Evolutionary conservation across 1,140 invertebrate species (phyloP).

Genomic region (Cydia amplana): DNA sequence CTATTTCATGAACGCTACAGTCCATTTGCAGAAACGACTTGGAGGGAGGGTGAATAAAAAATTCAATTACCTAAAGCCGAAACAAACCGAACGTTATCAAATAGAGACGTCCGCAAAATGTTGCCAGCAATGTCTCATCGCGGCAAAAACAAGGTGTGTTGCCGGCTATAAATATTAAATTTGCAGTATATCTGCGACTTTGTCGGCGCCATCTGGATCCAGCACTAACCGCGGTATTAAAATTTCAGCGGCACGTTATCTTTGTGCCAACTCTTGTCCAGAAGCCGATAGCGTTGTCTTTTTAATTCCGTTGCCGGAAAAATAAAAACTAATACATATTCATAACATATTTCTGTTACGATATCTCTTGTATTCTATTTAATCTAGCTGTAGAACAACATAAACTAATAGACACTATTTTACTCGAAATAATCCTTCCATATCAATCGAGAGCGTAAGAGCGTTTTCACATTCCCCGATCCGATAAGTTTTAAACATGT

Average conservation of each 20-base stretch:
- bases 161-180: slow-evolving; percentile 72
- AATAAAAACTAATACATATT: too few species aligned
- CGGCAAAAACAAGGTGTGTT: slow-evolving; percentile 61
- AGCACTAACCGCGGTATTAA: slow-evolving; percentile 65
- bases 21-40: slow-evolving; percentile 15
- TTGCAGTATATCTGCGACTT: slow-evolving; percentile 59
- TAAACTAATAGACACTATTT: too few species aligned
- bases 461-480: too few species aligned
- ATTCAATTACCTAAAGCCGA: slow-evolving; percentile 37
- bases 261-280: slow-evolving; percentile 51
- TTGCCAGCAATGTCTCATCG: slow-evolving; percentile 51
- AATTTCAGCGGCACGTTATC: slow-evolving; percentile 66
- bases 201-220: slow-evolving; percentile 61
- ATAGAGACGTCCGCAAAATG: slow-evolving; percentile 41
- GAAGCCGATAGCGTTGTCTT: slow-evolving; percentile 47
- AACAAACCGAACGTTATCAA: slow-evolving; percentile 35
- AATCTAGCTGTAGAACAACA: too few species aligned
- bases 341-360: background rate
- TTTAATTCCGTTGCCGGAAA: slow-evolving; percentile 39
- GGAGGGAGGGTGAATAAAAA: slow-evolving; percentile 30
- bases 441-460: too few species aligned
- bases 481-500: too few species aligned
- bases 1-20: background rate
- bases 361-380: too few species aligned
- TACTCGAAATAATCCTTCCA: too few species aligned